A percentile compares a stretch with the other conserved stretches of the same genome.
Conservation (phyloP, 2,113 vertebrate genomes). For the Origma solitaria region DNA sequence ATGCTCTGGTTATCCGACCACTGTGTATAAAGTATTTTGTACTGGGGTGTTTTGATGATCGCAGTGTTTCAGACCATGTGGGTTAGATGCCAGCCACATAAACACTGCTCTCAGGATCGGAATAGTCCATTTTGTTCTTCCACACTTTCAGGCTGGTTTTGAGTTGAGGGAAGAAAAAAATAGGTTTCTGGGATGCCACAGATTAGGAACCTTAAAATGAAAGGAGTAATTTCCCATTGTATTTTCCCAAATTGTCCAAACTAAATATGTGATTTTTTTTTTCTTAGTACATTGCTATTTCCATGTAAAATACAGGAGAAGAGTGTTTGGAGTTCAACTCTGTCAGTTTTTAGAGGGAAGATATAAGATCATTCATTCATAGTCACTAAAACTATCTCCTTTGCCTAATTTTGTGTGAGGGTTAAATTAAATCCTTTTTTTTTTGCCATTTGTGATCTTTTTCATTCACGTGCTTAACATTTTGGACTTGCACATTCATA, state of each 20-base stretch:
- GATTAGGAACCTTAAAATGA: background rate
- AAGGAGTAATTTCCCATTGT: background rate
- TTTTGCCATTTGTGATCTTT: background rate
- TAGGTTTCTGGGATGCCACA: background rate
- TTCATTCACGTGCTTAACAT: background rate
- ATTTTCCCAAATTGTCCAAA: background rate
- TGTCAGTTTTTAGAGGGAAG: background rate
- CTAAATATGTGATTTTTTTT: background rate
- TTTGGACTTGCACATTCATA: background rate
- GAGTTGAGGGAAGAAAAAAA: background rate
- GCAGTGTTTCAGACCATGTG: fast-evolving
- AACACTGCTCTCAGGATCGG: background rate
- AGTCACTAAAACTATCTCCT: background rate
- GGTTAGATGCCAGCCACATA: background rate
- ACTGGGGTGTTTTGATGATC: background rate
- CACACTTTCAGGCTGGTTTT: background rate
- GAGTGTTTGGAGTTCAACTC: background rate
- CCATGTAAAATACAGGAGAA: background rate
- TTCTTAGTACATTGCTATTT: background rate
- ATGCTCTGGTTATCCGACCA: background rate
- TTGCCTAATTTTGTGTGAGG: background rate
- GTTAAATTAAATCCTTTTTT: background rate
- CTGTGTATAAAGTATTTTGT: background rate
- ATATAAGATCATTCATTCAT: background rate
- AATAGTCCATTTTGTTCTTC: background rate